phyloP scores from a whole-genome alignment of 2,797 vertebrate species.

The Ptychobarbus kaznakovi region DNA sequence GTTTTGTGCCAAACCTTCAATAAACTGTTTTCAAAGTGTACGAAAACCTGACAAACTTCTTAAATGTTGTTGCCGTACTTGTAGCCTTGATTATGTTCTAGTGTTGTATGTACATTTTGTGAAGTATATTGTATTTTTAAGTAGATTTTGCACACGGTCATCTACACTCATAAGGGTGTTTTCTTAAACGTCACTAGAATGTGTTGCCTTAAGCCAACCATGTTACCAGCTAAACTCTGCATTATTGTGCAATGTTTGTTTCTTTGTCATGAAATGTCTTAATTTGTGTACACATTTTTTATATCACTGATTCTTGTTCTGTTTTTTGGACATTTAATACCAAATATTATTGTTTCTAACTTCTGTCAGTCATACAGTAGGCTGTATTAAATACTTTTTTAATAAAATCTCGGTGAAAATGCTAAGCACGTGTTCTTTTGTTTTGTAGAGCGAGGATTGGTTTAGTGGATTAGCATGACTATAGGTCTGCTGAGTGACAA shows the following conservation, averaged over 20 bases:
- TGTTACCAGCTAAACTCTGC: constrained; percentile 7
- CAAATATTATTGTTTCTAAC: constrained; percentile 28
- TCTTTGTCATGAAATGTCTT: constrained; percentile 19
- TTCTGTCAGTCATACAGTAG: neutral
- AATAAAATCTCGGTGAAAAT: neutral
- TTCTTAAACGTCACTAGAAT: constrained; percentile 16
- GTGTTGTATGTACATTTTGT: constrained; percentile 41
- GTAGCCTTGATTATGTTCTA: constrained; percentile 1
- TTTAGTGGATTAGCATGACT: neutral
- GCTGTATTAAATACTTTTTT: neutral
- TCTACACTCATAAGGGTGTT: constrained; percentile 6
- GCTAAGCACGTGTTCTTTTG: neutral
- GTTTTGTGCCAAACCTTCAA: neutral
- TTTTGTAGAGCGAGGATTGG: neutral
- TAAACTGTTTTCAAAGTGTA: neutral
- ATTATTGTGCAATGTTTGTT: neutral
- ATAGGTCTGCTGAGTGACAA: neutral
- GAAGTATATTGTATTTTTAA: constrained; percentile 22
- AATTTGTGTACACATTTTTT: neutral
- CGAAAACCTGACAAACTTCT: neutral
- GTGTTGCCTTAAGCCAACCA: constrained; percentile 37
- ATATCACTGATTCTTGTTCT: neutral
- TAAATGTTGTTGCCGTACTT: constrained; percentile 10
- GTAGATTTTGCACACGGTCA: constrained; percentile 62
- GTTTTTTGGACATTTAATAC: constrained; percentile 6